Evolutionary conservation across 2,113 vertebrate genomes (phyloP).

Genomic region (Tachysurus fulvidraco): DNA sequence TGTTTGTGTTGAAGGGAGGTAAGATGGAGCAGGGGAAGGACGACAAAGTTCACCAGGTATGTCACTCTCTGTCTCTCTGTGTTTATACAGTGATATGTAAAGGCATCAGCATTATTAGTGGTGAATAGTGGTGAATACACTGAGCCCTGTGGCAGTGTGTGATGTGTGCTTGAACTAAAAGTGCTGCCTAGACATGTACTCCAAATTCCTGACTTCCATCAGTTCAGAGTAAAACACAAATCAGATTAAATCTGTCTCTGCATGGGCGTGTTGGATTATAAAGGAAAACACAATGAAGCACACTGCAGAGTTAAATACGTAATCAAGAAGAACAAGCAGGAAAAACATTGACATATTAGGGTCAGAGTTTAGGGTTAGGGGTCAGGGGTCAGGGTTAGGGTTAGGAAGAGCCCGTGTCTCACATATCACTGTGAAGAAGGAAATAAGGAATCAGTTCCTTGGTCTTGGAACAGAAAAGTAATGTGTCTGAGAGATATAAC

Average conservation of each 20-base stretch:
- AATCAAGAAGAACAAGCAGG: neutral
- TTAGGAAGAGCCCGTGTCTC: neutral
- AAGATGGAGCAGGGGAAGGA: slow-evolving; percentile 43
- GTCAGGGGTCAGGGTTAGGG: neutral
- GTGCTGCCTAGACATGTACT: slow-evolving; percentile 67
- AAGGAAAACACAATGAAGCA: neutral
- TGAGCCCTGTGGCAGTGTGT: slow-evolving; percentile 49
- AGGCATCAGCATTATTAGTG: neutral
- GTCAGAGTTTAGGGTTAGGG: no score
- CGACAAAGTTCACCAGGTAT: slow-evolving; percentile 44
- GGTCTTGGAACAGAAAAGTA: neutral
- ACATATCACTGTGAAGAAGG: neutral
- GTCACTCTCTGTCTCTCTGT: neutral
- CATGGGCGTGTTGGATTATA: neutral
- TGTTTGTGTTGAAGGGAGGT: slow-evolving; percentile 44
- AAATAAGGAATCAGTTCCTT: neutral
- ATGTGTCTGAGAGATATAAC: neutral
- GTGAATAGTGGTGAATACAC: slow-evolving; percentile 11
- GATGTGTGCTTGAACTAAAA: slow-evolving; percentile 60
- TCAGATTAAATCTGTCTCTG: slow-evolving; percentile 30
- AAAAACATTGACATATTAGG: neutral
- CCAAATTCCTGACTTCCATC: slow-evolving; percentile 70
- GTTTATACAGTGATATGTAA: neutral
- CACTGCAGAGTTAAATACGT: neutral
- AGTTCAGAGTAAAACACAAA: slow-evolving; percentile 32